Evolutionary conservation across 2,888 invertebrate species (phyloP).

Genomic region (Strigamia crassipes): DNA sequence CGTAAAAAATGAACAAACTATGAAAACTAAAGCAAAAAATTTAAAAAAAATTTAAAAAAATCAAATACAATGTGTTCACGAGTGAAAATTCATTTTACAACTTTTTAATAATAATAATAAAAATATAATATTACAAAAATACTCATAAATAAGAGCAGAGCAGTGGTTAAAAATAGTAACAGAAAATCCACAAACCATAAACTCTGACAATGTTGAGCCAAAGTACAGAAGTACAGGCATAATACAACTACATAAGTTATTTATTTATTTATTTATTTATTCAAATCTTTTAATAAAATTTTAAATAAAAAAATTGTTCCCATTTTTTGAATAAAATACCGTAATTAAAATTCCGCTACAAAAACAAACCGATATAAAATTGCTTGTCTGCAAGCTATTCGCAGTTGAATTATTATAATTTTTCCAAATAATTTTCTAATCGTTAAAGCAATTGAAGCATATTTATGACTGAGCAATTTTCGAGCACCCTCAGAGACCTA

Average conservation of each 20-base stretch:
- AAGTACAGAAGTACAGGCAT: neutral
- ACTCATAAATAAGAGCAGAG: constrained; percentile 32
- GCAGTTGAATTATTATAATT: neutral
- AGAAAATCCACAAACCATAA: neutral
- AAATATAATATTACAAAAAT: constrained; percentile 28
- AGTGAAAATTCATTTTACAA: constrained; percentile 24
- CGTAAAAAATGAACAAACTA: neutral
- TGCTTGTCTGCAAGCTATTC: neutral
- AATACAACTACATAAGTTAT: too few relatives aligned
- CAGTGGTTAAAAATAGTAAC: neutral
- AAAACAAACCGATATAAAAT: neutral
- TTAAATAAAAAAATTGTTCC: constrained; percentile 29
- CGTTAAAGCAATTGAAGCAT: neutral
- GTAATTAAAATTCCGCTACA: neutral
- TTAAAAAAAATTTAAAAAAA: neutral
- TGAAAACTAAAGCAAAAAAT: neutral
- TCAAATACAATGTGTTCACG: neutral
- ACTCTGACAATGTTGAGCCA: constrained; percentile 8
- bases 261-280: too few relatives aligned
- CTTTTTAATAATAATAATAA: neutral
- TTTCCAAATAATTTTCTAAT: neutral
- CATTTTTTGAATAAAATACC: constrained; percentile 2
- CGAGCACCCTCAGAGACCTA: constrained; percentile 22
- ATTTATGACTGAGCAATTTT: constrained; percentile 16
- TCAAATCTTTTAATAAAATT: too few relatives aligned